Conservation (phyloP, 2,113 vertebrate genomes). For the Ailurus styani region DNA sequence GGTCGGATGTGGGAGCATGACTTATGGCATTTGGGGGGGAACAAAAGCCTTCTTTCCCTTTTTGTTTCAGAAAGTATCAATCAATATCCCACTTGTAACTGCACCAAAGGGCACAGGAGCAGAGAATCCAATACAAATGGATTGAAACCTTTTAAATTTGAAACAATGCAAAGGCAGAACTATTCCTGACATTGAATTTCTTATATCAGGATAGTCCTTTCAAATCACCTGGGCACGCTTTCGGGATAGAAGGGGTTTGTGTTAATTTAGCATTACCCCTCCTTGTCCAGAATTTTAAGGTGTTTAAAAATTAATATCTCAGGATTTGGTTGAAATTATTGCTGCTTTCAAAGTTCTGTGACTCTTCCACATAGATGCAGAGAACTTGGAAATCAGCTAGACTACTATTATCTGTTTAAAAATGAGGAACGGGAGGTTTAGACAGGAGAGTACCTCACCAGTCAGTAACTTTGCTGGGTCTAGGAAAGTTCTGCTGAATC, state of each 20-base stretch:
- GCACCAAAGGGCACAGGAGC: constrained; percentile 41
- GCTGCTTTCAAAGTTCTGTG: background rate
- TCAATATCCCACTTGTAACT: constrained; percentile 42
- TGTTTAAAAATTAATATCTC: background rate
- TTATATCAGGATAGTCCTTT: background rate
- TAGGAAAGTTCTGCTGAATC: background rate
- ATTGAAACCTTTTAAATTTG: constrained; percentile 20
- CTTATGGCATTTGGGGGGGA: constrained; percentile 21
- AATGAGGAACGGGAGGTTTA: background rate
- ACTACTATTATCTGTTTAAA: background rate
- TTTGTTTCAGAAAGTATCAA: constrained; percentile 57
- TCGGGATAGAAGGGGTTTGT: background rate
- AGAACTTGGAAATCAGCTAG: background rate
- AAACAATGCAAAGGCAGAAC: background rate
- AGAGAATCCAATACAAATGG: constrained; percentile 49
- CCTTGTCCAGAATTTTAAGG: background rate
- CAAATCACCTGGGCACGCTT: background rate
- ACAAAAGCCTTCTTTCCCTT: constrained; percentile 33
- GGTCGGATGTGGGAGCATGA: constrained; percentile 21
- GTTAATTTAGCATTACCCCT: background rate
- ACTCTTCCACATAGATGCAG: background rate
- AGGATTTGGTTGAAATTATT: background rate
- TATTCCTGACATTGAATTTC: background rate
- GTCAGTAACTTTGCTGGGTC: background rate
- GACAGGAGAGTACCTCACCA: background rate